phyloP scores from a whole-genome alignment of 2,113 vertebrate genomes.

The Dinomys branickii region DNA sequence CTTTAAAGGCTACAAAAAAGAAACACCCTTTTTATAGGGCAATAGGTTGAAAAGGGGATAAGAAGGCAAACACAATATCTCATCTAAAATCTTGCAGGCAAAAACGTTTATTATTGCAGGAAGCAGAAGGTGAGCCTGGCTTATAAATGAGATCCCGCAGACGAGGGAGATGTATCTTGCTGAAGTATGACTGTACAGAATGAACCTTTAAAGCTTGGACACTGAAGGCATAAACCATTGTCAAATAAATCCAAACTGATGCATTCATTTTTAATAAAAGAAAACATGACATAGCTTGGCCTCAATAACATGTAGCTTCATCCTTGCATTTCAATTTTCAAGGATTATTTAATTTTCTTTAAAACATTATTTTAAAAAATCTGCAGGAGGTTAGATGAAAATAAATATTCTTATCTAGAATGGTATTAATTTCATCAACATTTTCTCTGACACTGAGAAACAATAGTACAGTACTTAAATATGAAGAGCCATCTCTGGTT shows the following conservation, averaged over 20 bases:
- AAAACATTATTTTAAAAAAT: constrained; percentile 83
- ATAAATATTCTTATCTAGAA: constrained; percentile 81
- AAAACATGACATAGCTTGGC: constrained; percentile 74
- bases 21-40: constrained; percentile 71
- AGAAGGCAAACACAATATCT: constrained; percentile 79
- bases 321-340: constrained; percentile 82
- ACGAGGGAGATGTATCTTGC: constrained; percentile 82
- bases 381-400: constrained; percentile 75
- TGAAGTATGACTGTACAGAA: constrained; percentile 80
- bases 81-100: constrained; percentile 85
- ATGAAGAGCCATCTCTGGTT: neutral
- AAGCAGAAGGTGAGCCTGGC: constrained; percentile 81
- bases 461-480: constrained; percentile 70
- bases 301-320: constrained; percentile 81
- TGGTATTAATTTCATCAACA: constrained; percentile 78
- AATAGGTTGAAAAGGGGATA: constrained; percentile 79
- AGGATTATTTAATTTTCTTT: constrained; percentile 84
- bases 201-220: constrained; percentile 80
- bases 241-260: constrained; percentile 85
- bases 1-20: constrained; percentile 77
- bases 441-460: constrained; percentile 69
- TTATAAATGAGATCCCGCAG: constrained; percentile 85
- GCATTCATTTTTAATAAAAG: constrained; percentile 85
- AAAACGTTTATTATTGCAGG: constrained; percentile 81
- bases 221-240: constrained; percentile 80